Percentiles rank a stretch among this genome's conserved stretches.
phyloP scores from a whole-genome alignment of 2,888 invertebrate species.

The Spicauda simplicius region DNA sequence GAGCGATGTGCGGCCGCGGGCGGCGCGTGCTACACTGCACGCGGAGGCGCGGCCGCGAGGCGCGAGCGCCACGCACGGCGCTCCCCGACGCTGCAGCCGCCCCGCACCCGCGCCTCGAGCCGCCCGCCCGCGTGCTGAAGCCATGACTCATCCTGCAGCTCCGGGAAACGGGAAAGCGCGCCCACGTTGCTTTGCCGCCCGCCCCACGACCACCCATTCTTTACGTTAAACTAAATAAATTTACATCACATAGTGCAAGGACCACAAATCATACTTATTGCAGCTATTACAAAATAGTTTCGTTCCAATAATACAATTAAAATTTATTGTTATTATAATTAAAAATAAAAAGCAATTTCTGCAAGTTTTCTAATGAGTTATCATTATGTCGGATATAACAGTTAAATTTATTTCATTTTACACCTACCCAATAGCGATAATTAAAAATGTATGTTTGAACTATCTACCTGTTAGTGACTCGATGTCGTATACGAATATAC shows the following conservation, averaged over 20 bases:
- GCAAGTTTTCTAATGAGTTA: background rate
- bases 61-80: slow-evolving; percentile 51
- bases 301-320: background rate
- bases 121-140: slow-evolving; percentile 42
- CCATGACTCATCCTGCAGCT: slow-evolving; percentile 19
- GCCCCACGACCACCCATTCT: slow-evolving; percentile 31
- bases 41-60: slow-evolving; percentile 61
- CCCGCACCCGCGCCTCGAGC: slow-evolving; percentile 48
- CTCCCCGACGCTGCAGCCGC: slow-evolving; percentile 47
- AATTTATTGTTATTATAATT: too few relatives aligned
- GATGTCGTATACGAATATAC: background rate
- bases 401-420: too few relatives aligned
- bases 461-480: background rate
- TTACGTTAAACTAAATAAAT: slow-evolving; percentile 14
- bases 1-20: slow-evolving; percentile 79
- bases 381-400: background rate
- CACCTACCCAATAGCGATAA: too few relatives aligned
- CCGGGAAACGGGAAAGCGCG: slow-evolving; percentile 38
- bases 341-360: background rate
- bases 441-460: background rate
- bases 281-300: background rate
- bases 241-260: background rate
- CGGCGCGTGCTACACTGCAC: slow-evolving; percentile 81
- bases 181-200: slow-evolving; percentile 39
- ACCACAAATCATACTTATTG: too few relatives aligned